Conservation (phyloP, 2,797 vertebrate species). For the Nothura maculosa region DNA sequence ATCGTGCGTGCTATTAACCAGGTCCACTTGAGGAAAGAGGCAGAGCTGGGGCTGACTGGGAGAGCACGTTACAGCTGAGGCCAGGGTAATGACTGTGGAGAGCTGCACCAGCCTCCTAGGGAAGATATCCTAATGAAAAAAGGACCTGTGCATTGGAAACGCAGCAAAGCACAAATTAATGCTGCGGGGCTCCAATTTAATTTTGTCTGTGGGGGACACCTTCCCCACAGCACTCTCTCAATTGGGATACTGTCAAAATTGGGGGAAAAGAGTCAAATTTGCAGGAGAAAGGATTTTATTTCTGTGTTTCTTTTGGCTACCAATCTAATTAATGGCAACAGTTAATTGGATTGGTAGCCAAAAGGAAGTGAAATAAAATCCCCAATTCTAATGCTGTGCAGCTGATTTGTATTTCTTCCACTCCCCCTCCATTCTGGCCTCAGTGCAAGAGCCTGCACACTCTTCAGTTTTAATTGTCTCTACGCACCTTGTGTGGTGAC, state of each 20-base stretch:
- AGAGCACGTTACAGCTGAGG: slow-evolving; percentile 18
- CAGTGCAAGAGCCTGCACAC: not conserved
- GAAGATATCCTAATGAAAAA: slow-evolving; percentile 39
- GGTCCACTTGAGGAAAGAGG: slow-evolving; percentile 5
- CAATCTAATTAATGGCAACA: slow-evolving; percentile 55
- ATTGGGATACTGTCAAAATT: not conserved
- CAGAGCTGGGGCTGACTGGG: not conserved
- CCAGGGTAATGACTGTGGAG: not conserved
- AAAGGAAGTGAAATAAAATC: slow-evolving; percentile 54
- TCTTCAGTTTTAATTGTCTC: not conserved
- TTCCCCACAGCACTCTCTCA: slow-evolving; percentile 15
- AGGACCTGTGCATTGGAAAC: not conserved
- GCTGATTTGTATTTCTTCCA: slow-evolving; percentile 10
- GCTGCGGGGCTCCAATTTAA: slow-evolving; percentile 47
- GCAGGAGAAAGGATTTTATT: slow-evolving; percentile 22
- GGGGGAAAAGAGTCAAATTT: slow-evolving; percentile 7
- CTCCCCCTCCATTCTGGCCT: not conserved
- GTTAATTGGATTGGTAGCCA: slow-evolving; percentile 60
- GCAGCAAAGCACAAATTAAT: slow-evolving; percentile 19
- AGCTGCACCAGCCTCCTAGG: slow-evolving; percentile 24
- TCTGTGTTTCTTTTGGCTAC: slow-evolving; percentile 61
- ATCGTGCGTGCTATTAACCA: not conserved
- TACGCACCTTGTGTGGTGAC: not conserved
- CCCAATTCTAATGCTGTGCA: not conserved
- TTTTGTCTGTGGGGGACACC: slow-evolving; percentile 44